Conservation (phyloP, 2,888 invertebrate genomes). For the Ischnura elegans region DNA sequence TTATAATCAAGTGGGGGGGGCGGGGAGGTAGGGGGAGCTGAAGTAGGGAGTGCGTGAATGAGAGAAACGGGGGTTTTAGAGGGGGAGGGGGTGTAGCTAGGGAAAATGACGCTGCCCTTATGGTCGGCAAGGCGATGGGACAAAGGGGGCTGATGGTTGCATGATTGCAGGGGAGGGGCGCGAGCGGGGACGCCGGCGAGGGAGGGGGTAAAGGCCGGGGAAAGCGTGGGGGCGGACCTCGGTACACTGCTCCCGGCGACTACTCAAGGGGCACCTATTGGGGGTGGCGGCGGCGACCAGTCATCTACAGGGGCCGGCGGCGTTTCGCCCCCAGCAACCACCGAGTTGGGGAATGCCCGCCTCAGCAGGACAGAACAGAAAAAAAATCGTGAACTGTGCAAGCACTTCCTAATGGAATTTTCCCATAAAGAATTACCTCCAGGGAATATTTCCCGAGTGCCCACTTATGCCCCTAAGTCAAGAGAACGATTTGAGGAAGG, state of each 20-base stretch:
- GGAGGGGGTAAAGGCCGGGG: neutral
- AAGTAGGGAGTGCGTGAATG: too few species aligned
- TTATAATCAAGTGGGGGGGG: neutral
- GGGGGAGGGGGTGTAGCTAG: neutral
- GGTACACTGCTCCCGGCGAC: too few species aligned
- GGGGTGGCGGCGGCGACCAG: neutral
- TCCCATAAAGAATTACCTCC: too few species aligned
- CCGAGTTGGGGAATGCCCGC: neutral
- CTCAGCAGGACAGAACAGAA: neutral
- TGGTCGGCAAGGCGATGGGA: neutral
- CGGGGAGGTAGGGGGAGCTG: neutral
- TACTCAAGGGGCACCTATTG: neutral
- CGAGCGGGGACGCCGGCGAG: neutral
- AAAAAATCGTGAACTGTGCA: neutral
- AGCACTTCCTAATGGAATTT: too few species aligned
- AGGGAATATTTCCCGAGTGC: too few species aligned
- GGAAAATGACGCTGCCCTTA: conserved; percentile 30
- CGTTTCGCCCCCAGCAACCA: neutral
- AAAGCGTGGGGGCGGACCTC: neutral
- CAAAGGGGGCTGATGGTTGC: conserved; percentile 15
- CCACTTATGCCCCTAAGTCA: too few species aligned
- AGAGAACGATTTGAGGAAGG: too few species aligned
- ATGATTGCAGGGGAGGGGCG: neutral
- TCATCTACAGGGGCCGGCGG: conserved; percentile 17
- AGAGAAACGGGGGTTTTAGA: neutral